Base-by-base conservation (phyloP, 1,140 invertebrate genomes). In the Olivierus martensii region DNA sequence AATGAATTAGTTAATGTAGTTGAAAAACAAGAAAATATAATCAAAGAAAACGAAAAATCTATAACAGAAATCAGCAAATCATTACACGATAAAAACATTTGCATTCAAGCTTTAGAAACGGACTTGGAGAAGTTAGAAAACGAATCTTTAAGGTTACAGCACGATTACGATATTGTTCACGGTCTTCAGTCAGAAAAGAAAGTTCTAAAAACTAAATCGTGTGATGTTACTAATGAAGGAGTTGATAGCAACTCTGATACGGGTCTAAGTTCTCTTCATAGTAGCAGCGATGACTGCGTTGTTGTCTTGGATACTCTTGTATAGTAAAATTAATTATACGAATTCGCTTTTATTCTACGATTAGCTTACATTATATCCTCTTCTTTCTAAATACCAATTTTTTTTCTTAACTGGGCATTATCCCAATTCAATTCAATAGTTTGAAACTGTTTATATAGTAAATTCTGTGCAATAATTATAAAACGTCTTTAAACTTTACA, bases 71-170 rank as follows among this genome's bases (percentile, higher is more conserved):
- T 77, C 17, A 77, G 80, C 48, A 73, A 73, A 51, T 73, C 78
- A 57, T 64, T 84, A 19, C 73, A 78, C 49, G 73, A 72, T 36
- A 75, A 81, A 65, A 70, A 77, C 60, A 71, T 73, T 52, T 68
- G 79, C 11, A 63, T 84, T 6, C 76, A 80, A 47, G 74, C 73
- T 51, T 67, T 84, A 35, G 77, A 78, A 39, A 65, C 71, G 51
- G 79, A 84, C 59, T 67, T 84, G 47, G 73, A 77, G 35, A 71
- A 74, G 57, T 73, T 77, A 49, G 79, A 82, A 52, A 65, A 72
- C 46, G 76, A 80, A 60, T 58, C 57, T 21, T 12, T 37, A 15
- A 46, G 51, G 22, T 14, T 49, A 19, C 52, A 49, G 42, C 52
- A 52, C 34, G 55, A 48, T 51, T 57, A 47, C 21, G 59, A 48